A percentile compares a stretch with the other conserved stretches of the same genome.
Evolutionary conservation across 2,113 vertebrate genomes (phyloP).

Genomic region (Amblyopsis rosae): DNA sequence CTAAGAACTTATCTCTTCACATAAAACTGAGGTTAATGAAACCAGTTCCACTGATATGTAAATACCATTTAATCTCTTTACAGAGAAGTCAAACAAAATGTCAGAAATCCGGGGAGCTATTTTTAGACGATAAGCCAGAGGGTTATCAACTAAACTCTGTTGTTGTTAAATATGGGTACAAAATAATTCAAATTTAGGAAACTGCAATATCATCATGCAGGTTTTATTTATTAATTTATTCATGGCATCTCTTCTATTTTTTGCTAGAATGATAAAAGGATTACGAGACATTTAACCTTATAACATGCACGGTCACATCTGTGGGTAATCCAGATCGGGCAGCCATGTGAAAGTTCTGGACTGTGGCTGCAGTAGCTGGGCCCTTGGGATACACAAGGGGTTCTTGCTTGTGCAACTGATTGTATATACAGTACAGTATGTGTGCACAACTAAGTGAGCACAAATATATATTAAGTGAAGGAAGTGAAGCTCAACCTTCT

Average conservation of each 20-base stretch:
- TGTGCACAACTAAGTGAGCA: no score
- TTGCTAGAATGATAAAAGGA: no score
- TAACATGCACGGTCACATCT: no score
- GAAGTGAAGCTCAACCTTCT: no score
- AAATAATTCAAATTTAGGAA: conserved; percentile 24
- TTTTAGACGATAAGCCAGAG: conserved; percentile 50
- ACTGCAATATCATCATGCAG: conserved; percentile 5
- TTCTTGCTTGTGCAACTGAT: no score
- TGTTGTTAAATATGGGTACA: conserved; percentile 50
- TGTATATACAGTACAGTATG: no score
- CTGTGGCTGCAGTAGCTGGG: no score
- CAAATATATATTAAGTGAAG: no score
- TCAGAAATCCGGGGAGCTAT: conserved; percentile 41
- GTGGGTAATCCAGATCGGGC: no score
- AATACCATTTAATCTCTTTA: conserved; percentile 17
- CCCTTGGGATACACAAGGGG: no score
- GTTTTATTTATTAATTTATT: conserved; percentile 1
- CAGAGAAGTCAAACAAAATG: conserved; percentile 44
- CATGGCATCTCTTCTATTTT: background rate
- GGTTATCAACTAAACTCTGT: conserved; percentile 53
- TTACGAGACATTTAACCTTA: no score
- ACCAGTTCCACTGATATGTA: conserved; percentile 22
- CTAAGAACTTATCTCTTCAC: conserved; percentile 2
- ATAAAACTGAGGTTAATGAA: conserved; percentile 33
- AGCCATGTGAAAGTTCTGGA: no score